Evolutionary conservation across 2,113 vertebrate genomes (phyloP), one percentile per base, ranked within the genome.

Genomic region (Chelonoidis abingdonii): DNA sequence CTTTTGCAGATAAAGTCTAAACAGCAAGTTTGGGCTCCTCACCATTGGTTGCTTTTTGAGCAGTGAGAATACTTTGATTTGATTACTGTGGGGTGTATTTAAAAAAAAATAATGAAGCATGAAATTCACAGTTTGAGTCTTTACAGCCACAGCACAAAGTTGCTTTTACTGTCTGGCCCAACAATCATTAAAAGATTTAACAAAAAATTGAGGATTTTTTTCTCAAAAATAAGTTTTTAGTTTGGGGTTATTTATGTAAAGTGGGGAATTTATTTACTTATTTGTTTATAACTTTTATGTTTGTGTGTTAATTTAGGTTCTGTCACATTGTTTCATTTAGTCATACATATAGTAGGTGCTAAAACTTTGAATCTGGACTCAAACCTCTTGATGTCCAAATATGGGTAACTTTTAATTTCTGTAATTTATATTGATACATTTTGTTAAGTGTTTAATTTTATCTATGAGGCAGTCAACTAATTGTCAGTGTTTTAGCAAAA

Each of bases 1-100:
- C 89, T 95, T 69, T 84, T 24, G 41, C 81, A 91, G 84, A 93
- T 96, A 59, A 95, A 96, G 83, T 95, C 49, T 94, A 92, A 95
- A 93, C 31, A 8, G 27, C n/a, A 80, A 89, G 62, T 92, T 95
- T 92, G 27, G 83, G 80, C 27, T 50, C 31, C 49, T 76, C 81
- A 86, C 16, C 2, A 2, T 93, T 92, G 84, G 29, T 24, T 10
- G 53, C 4, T 6, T 62, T 69, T 80, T 80, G 4, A 56, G 8
- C 35, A 94, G 84, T 41, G 88, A 76, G 6, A 90, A 75, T 94
- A 25, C 16, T 83, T 89, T 56, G 1, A 0, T 83, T 80, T 88
- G 10, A 31, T 94, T 91, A 44, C 31, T 91, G 3, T 75, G 47
- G 16, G 21, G 16, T 94, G 27, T 76, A 8, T 82, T 86, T 95